These are phyloP conservation scores for Cheilosia urbana DNA, from an alignment of 2,888 invertebrate species.

Conservation along the genomic window DNA sequence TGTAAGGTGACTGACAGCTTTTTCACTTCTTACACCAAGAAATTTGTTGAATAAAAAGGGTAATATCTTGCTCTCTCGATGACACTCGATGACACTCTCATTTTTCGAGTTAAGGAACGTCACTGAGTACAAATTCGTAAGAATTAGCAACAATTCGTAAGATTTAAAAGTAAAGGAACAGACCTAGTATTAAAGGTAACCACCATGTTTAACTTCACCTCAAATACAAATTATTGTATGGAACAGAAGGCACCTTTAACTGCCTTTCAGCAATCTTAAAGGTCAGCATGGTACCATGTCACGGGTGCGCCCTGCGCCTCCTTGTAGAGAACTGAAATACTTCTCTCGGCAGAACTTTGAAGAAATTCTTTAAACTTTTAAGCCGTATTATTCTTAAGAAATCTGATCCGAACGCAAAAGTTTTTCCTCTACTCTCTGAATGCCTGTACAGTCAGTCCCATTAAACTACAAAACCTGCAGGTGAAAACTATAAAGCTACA, in stretches of 20 bases:
- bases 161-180: no score
- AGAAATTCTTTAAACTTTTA: slow-evolving; percentile 40
- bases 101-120: no score
- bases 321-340: slow-evolving; percentile 21
- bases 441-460: not conserved
- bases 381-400: slow-evolving; percentile 20
- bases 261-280: slow-evolving; percentile 20
- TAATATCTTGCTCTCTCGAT: no score
- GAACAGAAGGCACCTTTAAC: not conserved
- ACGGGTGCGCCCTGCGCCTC: not conserved
- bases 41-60: no score
- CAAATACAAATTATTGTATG: not conserved
- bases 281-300: slow-evolving; percentile 30
- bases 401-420: slow-evolving; percentile 27
- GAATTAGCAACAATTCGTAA: no score
- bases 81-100: no score
- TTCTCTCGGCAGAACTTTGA: slow-evolving; percentile 23
- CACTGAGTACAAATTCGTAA: no score
- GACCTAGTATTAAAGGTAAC: no score
- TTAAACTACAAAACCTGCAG: slow-evolving; percentile 33
- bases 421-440: slow-evolving; percentile 11
- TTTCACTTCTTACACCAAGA: no score
- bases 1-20: no score
- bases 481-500: slow-evolving; percentile 27
- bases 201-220: not conserved